phyloP scores from a whole-genome alignment of 2,113 vertebrate species.

The Symphodus melops region DNA sequence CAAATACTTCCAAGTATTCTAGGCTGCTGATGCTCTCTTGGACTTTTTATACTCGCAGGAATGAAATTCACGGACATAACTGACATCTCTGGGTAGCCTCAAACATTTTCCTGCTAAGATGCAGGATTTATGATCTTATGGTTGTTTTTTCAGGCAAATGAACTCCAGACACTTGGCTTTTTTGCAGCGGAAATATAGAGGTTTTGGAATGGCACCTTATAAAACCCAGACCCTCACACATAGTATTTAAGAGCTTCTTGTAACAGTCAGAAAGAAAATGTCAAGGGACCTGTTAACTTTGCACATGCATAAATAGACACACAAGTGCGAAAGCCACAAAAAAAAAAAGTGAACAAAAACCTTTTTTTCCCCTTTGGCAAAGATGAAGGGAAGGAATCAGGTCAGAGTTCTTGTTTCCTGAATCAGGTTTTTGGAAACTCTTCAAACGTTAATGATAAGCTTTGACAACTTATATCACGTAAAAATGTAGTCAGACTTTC shows the following conservation, averaged over 20 bases:
- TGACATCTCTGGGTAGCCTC: slow-evolving; percentile 7
- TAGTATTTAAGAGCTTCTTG: slow-evolving; percentile 54
- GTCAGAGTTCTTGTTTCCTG: slow-evolving; percentile 8
- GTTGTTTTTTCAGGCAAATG: slow-evolving; percentile 6
- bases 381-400: slow-evolving; percentile 20
- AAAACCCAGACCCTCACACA: slow-evolving; percentile 33
- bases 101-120: slow-evolving; percentile 12
- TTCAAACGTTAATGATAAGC: background rate
- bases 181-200: background rate
- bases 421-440: background rate
- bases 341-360: slow-evolving; percentile 14
- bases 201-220: slow-evolving; percentile 16
- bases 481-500: slow-evolving; percentile 1
- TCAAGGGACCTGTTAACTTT: slow-evolving; percentile 37
- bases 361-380: background rate
- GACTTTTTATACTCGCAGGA: slow-evolving; percentile 2
- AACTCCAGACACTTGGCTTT: slow-evolving; percentile 19
- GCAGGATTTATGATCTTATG: slow-evolving; percentile 9
- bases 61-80: background rate
- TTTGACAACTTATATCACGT: background rate
- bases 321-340: background rate
- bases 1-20: background rate
- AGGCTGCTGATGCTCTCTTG: slow-evolving; percentile 18
- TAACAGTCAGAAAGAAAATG: slow-evolving; percentile 46
- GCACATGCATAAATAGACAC: slow-evolving; percentile 7